Base-by-base conservation (phyloP, 2,797 vertebrate species). In the Trachops cirrhosus region DNA sequence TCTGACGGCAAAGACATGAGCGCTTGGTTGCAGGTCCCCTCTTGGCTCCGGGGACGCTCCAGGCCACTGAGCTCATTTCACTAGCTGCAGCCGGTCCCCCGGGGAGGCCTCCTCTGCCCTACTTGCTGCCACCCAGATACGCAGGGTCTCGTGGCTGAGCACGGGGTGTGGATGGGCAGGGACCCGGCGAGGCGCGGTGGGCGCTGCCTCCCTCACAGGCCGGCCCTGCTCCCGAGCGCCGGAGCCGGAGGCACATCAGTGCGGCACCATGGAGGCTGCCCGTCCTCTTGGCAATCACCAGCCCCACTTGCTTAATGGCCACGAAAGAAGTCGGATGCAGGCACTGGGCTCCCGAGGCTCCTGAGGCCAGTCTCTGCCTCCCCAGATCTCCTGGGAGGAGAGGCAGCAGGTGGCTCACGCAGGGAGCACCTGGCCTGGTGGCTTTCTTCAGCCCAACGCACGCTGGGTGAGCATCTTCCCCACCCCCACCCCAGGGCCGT, bases 41-140 rank as follows among this genome's bases (percentile, higher is more conserved):
- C 73, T 77, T 54, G 57, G 79, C 93, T 62, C 50, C 57, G 85
- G 54, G 39, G 91, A 93, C 95, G 96, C 96, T 96, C 70, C 9
- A 1, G 24, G 90, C 50, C 74, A 0, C 46, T 39, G 80, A 91
- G 95, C 97, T 97, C 94, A 96, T 97, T 97, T 84, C 97, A 10
- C 84, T 46, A 83, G 71, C 70, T 78, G 0, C 73, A 62, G 57
- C n/a, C 0, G 0, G 59, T 96, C 77, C 94, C 41, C 22, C 0
- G 10, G 79, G 95, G 95, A 62, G 34, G 8, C 9, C 68, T 94
- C 34, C 44, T 89, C 94, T 96, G 95, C 96, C 46, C 97, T 97
- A 93, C 95, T 95, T 97, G 82, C 95, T 37, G 7, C 80, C 79
- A 54, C 71, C 73, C 85, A 82, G 77, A 71, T 29, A 9, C 2